Conservation (phyloP, 2,113 vertebrate genomes). For the Rhombomys opimus region DNA sequence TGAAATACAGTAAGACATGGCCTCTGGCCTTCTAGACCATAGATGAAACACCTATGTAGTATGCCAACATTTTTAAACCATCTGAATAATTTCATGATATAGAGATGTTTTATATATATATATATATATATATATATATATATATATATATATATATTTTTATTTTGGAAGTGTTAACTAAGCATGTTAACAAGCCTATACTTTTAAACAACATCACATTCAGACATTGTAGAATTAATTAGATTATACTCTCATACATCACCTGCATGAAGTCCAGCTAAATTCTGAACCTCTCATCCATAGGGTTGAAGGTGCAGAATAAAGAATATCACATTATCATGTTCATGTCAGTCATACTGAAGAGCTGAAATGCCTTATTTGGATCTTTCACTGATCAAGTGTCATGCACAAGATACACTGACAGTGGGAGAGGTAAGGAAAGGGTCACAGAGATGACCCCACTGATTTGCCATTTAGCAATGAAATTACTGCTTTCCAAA, state of each 20-base stretch:
- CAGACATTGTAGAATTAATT: background rate
- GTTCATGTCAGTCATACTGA: background rate
- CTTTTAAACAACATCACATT: background rate
- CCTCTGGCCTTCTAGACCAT: background rate
- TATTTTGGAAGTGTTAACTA: slow-evolving; percentile 21
- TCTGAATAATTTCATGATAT: background rate
- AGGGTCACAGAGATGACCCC: background rate
- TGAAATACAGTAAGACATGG: background rate
- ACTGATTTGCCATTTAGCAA: slow-evolving; percentile 24
- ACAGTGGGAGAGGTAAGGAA: slow-evolving; percentile 40
- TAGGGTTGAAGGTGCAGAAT: background rate
- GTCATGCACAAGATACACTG: background rate
- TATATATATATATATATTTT: too few relatives aligned
- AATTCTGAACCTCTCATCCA: background rate
- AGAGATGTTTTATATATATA: background rate
- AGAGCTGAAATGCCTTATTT: slow-evolving; percentile 22
- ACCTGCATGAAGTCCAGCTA: slow-evolving; percentile 1
- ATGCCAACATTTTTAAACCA: background rate
- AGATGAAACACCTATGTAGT: background rate
- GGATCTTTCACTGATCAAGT: slow-evolving; percentile 11
- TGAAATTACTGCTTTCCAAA: slow-evolving; percentile 37
- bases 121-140: too few relatives aligned
- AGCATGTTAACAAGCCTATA: slow-evolving; percentile 25
- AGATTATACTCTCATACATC: background rate
- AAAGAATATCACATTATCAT: slow-evolving; percentile 25